A percentile compares a stretch with the other conserved stretches of the same genome.
Conservation (phyloP, 2,888 invertebrate genomes). For the Pristionchus arcanus region DNA sequence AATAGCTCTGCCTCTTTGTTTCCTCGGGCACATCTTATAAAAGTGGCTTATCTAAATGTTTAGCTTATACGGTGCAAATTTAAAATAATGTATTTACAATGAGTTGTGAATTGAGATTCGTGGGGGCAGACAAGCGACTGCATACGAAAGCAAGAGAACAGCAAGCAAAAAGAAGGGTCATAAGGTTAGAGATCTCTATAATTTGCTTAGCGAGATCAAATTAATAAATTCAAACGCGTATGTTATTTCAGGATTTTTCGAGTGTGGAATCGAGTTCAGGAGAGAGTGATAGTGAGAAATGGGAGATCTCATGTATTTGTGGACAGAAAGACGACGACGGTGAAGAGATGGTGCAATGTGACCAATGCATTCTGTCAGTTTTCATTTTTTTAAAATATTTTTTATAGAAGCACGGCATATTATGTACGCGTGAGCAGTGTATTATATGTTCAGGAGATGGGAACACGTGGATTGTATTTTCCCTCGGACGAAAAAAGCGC, state of each 20-base stretch:
- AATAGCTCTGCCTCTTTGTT: too few relatives aligned
- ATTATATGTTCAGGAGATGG: constrained; percentile 60
- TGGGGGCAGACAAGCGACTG: background rate
- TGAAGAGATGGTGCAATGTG: constrained; percentile 63
- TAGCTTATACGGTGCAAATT: too few relatives aligned
- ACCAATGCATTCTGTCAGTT: constrained; percentile 63
- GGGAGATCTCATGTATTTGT: constrained; percentile 60
- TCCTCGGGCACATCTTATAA: too few relatives aligned
- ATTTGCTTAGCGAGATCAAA: too few relatives aligned
- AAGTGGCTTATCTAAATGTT: too few relatives aligned
- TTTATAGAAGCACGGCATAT: too few relatives aligned
- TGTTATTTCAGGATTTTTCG: background rate
- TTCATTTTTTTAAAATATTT: background rate
- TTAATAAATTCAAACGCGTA: background rate
- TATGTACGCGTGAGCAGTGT: too few relatives aligned
- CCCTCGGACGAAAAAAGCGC: constrained; percentile 39
- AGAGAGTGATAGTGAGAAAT: constrained; percentile 38
- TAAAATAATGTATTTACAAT: background rate
- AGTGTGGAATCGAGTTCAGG: background rate
- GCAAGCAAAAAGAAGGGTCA: background rate
- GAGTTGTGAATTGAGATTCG: background rate
- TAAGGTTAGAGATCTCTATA: background rate
- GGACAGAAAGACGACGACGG: constrained; percentile 61
- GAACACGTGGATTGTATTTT: constrained; percentile 62
- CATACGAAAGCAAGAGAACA: background rate